A percentile compares a stretch with the other conserved stretches of the same genome.
phyloP scores from a whole-genome alignment of 35 echinoderm and acorn worm genomes.

The Apostichopus parvimensis region DNA sequence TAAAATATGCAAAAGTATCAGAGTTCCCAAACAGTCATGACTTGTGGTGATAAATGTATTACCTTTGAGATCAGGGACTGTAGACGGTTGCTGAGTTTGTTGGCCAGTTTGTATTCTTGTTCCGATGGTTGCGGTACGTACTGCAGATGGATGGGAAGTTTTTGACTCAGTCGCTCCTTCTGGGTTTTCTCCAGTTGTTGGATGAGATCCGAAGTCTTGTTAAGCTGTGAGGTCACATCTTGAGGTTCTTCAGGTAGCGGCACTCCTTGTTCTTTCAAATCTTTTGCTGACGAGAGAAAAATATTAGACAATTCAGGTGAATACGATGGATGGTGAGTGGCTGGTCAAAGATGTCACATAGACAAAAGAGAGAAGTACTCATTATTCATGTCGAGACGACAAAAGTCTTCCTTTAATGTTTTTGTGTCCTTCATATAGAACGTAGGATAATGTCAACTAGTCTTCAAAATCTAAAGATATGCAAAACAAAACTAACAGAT shows the following conservation, averaged over 20 bases:
- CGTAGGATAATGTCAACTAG: too few species aligned
- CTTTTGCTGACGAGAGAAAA: neutral
- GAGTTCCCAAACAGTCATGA: too few species aligned
- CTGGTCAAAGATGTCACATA: too few species aligned
- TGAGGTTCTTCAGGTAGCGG: constrained; percentile 1
- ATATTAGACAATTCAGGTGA: neutral
- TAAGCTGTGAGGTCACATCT: constrained; percentile 52
- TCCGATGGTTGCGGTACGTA: constrained; percentile 81
- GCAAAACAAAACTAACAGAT: too few species aligned
- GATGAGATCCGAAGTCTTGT: constrained; percentile 71
- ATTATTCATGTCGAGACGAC: too few species aligned
- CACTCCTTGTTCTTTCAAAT: constrained; percentile 29
- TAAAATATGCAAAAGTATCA: too few species aligned
- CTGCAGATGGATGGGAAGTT: constrained; percentile 80
- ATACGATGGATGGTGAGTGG: too few species aligned
- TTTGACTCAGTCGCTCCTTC: constrained; percentile 75
- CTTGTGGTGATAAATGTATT: neutral
- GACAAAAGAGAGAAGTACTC: too few species aligned
- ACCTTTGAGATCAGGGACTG: constrained; percentile 86
- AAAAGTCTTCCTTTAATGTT: too few species aligned
- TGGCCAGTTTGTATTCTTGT: constrained; percentile 80
- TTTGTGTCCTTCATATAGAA: too few species aligned
- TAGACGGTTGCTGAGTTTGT: constrained; percentile 81
- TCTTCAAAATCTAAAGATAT: too few species aligned
- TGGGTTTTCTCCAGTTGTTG: constrained; percentile 83